Evolutionary conservation across 2,888 invertebrate species (phyloP), one percentile per base, ranked within the genome.

Genomic region (Conomelus anceps): DNA sequence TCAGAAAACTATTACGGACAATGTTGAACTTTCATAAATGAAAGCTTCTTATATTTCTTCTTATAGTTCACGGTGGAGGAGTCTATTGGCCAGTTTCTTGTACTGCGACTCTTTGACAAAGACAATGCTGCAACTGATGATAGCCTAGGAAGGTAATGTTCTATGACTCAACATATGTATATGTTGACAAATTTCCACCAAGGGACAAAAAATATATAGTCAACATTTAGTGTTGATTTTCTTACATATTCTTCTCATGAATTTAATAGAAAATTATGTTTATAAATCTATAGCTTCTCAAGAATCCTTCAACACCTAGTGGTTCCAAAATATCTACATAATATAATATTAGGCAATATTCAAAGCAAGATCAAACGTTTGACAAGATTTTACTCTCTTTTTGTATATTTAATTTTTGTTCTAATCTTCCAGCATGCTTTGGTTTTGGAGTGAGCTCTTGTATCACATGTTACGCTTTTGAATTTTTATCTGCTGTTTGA

Each of bases 81-180:
- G 91, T 92, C 93, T 90, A 93, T 93, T 91, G 94, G 94, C 91
- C 92, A 92, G 91, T 90, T 90, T 90, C 93, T 94, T 91, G 93
- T 95, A 92, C 93, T 96, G 92, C 95, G 97, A 93, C 96, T 98
- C 92, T 97, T 95, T 95, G 98, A 99, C 95, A 97, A 98, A 96
- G 98, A 99, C 95, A 96, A 96, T 93, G 96, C 97, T 92, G 97
- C 96, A 93, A 96, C 96, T 93, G 98, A 99, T 94, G 99, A 99
- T 94, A 96, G 96, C 92, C 96, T 99, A 92, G 99, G 99, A 95
- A 98, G 98, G 97, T 97, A 91, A 88, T 89, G 23, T 1, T 63
- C 4, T n/a, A 63, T 20, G 34, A 63, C 13, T 63, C 63, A 63
- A 63, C 63, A 63, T 63, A 26, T 26, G 26, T 26, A 26, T 26